phyloP scores from a whole-genome alignment of 2,888 invertebrate genomes.

The Tethea ocularis region DNA sequence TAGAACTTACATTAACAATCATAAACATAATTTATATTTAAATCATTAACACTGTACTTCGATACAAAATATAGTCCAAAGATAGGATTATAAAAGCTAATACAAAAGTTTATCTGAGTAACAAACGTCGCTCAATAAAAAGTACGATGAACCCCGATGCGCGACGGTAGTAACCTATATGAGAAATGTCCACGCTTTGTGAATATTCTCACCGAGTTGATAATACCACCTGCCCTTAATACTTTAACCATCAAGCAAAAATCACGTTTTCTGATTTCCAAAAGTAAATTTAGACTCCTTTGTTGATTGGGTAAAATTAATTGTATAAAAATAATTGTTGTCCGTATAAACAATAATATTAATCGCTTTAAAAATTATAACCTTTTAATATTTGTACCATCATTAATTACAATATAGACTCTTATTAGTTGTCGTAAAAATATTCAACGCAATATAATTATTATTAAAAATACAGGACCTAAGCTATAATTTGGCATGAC shows the following conservation, averaged over 20 bases:
- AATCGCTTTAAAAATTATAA: too few species aligned
- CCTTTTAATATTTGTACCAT: too few species aligned
- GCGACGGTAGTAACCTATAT: slow-evolving; percentile 77
- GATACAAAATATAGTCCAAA: slow-evolving; percentile 56
- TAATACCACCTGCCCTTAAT: slow-evolving; percentile 25
- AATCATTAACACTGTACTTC: slow-evolving; percentile 41
- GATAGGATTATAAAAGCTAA: slow-evolving; percentile 78
- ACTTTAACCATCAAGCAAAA: not conserved
- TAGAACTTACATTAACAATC: slow-evolving; percentile 17
- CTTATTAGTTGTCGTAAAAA: too few species aligned
- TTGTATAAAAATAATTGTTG: too few species aligned
- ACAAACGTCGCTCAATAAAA: slow-evolving; percentile 81
- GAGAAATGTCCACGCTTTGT: slow-evolving; percentile 70
- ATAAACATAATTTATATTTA: slow-evolving; percentile 30
- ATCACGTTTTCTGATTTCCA: not conserved
- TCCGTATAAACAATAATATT: too few species aligned
- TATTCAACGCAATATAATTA: too few species aligned
- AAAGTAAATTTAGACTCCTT: too few species aligned
- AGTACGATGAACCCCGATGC: slow-evolving; percentile 75
- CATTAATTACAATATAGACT: too few species aligned
- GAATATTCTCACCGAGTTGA: slow-evolving; percentile 45
- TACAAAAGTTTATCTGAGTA: slow-evolving; percentile 77
- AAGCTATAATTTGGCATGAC: too few species aligned
- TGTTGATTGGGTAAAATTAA: too few species aligned
- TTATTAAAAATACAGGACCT: too few species aligned